Evolutionary conservation across 2,113 vertebrate genomes (phyloP).

Genomic region (Australoheros scitulus): DNA sequence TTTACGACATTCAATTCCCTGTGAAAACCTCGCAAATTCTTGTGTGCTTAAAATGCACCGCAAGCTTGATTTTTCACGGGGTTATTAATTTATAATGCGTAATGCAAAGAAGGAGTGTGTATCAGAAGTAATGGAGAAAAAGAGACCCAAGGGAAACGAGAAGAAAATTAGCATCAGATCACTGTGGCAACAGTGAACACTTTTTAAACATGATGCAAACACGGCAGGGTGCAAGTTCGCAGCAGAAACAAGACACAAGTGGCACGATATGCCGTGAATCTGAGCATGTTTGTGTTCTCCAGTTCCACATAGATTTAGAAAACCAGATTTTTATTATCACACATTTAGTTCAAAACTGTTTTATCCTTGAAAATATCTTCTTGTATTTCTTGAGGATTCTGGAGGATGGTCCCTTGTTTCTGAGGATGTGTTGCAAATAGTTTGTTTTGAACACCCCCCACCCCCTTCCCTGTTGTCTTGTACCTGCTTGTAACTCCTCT

Average conservation of each 20-base stretch:
- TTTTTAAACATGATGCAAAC: neutral
- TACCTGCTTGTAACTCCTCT: neutral
- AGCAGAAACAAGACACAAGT: neutral
- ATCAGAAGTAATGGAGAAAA: neutral
- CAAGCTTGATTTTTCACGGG: conserved; percentile 25
- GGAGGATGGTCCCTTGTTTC: neutral
- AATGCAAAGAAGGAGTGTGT: conserved; percentile 6
- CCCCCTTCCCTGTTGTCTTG: neutral
- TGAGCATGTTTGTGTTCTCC: neutral
- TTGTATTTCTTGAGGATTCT: too few relatives aligned
- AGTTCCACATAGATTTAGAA: neutral
- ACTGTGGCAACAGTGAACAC: neutral
- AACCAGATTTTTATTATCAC: too few relatives aligned
- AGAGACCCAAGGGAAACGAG: neutral
- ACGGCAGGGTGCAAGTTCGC: neutral
- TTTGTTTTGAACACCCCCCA: too few relatives aligned
- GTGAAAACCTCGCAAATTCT: conserved; percentile 9
- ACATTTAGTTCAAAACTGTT: neutral
- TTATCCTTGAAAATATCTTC: too few relatives aligned
- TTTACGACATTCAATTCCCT: conserved; percentile 39
- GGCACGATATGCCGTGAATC: neutral
- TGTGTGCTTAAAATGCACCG: neutral
- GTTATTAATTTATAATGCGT: conserved; percentile 42
- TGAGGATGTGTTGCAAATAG: too few relatives aligned
- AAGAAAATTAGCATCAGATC: neutral